phyloP scores from a whole-genome alignment of 2,113 vertebrate species.

The Syngnathoides biaculeatus region DNA sequence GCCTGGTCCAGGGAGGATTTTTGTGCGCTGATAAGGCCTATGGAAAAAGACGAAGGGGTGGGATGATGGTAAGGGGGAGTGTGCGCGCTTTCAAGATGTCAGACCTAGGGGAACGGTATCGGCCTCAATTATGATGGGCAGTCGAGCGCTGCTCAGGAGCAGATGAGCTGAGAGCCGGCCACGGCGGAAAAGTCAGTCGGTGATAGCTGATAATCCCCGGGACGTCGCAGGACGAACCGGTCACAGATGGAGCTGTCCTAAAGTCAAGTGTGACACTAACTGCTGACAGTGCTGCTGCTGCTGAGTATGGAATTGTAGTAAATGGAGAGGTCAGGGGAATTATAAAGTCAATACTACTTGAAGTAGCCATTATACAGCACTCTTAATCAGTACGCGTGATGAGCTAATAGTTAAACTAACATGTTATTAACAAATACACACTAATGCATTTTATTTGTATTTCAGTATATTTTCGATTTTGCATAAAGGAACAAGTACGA shows the following conservation, averaged over 20 bases:
- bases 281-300: conserved; percentile 18
- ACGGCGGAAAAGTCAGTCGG: conserved; percentile 47
- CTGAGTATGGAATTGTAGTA: conserved; percentile 1
- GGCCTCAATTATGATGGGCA: conserved; percentile 72
- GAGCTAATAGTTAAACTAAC: too few relatives aligned
- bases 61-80: conserved; percentile 4
- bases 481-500: too few relatives aligned
- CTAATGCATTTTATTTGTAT: too few relatives aligned
- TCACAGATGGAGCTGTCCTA: conserved; percentile 49
- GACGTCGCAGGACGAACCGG: conserved; percentile 46
- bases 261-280: conserved; percentile 43
- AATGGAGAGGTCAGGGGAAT: background rate
- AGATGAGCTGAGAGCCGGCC: conserved; percentile 63
- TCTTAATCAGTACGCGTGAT: background rate
- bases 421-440: too few relatives aligned
- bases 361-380: background rate
- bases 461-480: too few relatives aligned
- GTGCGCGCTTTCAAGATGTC: conserved; percentile 44
- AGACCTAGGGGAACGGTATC: conserved; percentile 61
- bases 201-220: conserved; percentile 68
- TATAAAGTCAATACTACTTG: background rate
- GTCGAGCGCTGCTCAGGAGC: conserved; percentile 61
- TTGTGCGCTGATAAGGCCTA: conserved; percentile 39
- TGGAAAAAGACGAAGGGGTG: conserved; percentile 27
- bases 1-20: conserved; percentile 22